Evolutionary conservation across 2,888 invertebrate genomes (phyloP), one percentile per base, ranked within the genome.

Genomic region (Matsumyia berberina): DNA sequence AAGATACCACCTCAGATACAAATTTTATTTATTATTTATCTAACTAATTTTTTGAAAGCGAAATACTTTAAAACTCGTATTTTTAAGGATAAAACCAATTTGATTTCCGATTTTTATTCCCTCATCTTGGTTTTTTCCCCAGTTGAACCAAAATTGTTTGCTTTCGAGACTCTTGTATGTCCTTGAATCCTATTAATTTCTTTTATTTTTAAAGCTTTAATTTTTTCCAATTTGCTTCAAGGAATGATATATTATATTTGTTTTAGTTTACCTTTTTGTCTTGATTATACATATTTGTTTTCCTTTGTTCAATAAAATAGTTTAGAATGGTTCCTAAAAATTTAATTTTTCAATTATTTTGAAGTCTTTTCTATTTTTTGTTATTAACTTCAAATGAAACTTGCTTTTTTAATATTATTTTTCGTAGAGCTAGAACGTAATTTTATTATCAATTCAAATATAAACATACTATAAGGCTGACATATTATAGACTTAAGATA

Each of bases 391-490:
- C 35, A 62, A 42, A 42, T 11, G 5, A 53, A 58, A 72, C 67
- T 69, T 83, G 85, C 85, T 79, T 85, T 49, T 46, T 60, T 49
- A 17, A 37, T n/a, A 73, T 70, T 70, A 42, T 67, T 73, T 74
- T 64, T 51, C 8, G 85, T 85, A 85, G 85, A 85, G 80, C 80
- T 85, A 85, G 85, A 80, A 58, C 55, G 74, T 74, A 76, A 76
- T 76, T 80, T 73, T 64, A 66, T 73, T 74, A 62, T 57, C 15
- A 49, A 70, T 49, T 82, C 11, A 29, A 39, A 37, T 51, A 44
- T 17, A 55, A 66, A 64, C 31, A 69, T 46, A 57, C 11, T 49
- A n/a, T 66, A 49, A 76, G 39, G 19, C 64, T 44, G 49, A 81
- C 33, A 73, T 33, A 46, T 11, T 39, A 44, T 57, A 58, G 35